Evolutionary conservation across 2,888 invertebrate species (phyloP), one percentile per base, ranked within the genome.

Genomic region (Lumbricus terrestris): DNA sequence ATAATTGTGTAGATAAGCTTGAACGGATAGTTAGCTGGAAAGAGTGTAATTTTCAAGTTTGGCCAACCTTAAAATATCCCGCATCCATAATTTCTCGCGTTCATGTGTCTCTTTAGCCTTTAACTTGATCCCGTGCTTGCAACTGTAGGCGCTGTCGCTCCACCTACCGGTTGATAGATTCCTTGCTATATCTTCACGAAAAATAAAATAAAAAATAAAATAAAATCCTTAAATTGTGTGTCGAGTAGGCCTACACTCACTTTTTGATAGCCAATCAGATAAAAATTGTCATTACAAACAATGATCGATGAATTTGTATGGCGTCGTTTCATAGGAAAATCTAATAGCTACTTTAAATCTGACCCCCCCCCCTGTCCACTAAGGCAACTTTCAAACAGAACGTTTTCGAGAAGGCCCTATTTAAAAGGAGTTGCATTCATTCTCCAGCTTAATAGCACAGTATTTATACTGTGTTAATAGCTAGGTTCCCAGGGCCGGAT

Each of bases 51-150:
- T 69, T 69, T 29, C 8, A 69, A 69, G 13, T 29, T 69, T 69
- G 2, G 8, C n/a, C n/a, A 69, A 69, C 69, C 69, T 69, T 69
- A 69, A 69, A 69, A 69, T 11, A 69, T 69, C 69, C 69, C 69
- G 69, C 69, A 69, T 69, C 69, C 69, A 69, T 69, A n/a, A 69
- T 69, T 69, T 69, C n/a, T 69, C 69, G 69, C 29, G 69, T 69
- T 69, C 69, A 69, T 69, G 69, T 69, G 69, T 69, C 69, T 69
- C 69, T 69, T 69, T 69, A 69, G 69, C n/a, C n/a, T 69, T 69
- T 69, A 11, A n/a, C 29, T 69, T 69, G 69, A 69, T 69, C 69
- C 69, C 69, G 69, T 69, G 69, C 69, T 69, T 69, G 69, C 69
- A 13, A 29, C n/a, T 69, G 29, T 69, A 0, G 69, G 69, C 69